Conservation (phyloP, 2,113 vertebrate genomes). For the Gymnocephalus cernua region DNA sequence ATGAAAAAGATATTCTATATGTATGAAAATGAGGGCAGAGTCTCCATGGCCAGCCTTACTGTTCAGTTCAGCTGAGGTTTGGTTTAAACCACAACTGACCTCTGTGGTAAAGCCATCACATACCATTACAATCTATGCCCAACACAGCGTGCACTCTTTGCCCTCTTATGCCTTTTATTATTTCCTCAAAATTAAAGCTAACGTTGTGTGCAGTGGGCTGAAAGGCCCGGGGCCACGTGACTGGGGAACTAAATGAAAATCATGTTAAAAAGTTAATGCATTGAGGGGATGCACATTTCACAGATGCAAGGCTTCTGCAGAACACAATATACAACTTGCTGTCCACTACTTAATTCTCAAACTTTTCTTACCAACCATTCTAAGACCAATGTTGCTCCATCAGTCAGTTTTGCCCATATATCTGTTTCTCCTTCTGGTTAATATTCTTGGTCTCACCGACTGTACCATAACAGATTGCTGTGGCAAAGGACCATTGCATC, state of each 20-base stretch:
- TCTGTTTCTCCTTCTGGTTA: slow-evolving; percentile 9
- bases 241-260: slow-evolving; percentile 31
- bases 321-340: not conserved
- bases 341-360: not conserved
- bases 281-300: not conserved
- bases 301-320: slow-evolving; percentile 8
- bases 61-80: slow-evolving; percentile 46
- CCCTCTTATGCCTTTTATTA: slow-evolving; percentile 47
- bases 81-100: slow-evolving; percentile 46
- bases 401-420: not conserved
- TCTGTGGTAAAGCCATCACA: slow-evolving; percentile 43
- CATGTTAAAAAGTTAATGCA: slow-evolving; percentile 9
- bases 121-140: slow-evolving; percentile 43
- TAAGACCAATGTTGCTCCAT: not conserved
- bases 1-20: slow-evolving; percentile 19
- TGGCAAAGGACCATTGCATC: slow-evolving; percentile 51
- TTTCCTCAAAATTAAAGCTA: slow-evolving; percentile 55
- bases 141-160: slow-evolving; percentile 26
- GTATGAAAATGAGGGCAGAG: slow-evolving; percentile 26
- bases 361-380: not conserved
- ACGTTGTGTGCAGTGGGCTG: slow-evolving; percentile 23
- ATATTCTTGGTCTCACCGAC: slow-evolving; percentile 23
- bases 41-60: slow-evolving; percentile 24
- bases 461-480: slow-evolving; percentile 27
- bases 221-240: slow-evolving; percentile 27